Evolutionary conservation across 1,140 invertebrate species (phyloP).

Genomic region (Chionoecetes opilio): DNA sequence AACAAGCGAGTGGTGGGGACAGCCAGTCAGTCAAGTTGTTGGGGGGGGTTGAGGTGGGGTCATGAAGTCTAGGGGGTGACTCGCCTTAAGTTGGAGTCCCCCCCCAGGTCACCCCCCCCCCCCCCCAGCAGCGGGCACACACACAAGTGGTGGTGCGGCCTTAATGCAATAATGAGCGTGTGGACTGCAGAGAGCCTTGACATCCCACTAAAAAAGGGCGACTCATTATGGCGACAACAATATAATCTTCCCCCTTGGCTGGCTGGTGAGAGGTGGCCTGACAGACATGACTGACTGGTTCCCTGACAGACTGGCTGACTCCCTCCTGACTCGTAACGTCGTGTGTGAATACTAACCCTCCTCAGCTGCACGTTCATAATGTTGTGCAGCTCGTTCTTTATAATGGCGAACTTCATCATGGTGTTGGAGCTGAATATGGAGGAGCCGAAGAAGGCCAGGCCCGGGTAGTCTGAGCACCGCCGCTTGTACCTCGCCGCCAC

Average conservation of each 20-base stretch:
- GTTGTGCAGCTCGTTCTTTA: conserved; percentile 98
- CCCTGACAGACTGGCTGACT: too few species aligned
- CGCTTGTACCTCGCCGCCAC: conserved; percentile 92
- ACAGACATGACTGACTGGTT: neutral
- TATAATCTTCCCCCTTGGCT: too few species aligned
- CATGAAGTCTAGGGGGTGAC: neutral
- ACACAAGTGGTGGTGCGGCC: neutral
- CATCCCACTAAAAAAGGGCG: neutral
- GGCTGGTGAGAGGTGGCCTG: too few species aligned
- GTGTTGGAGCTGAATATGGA: conserved; percentile 98
- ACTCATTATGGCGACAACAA: neutral
- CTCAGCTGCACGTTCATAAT: conserved; percentile 98
- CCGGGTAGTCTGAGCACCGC: conserved; percentile 94
- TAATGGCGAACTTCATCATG: conserved; percentile 98
- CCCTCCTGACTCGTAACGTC: too few species aligned
- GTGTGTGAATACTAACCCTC: conserved; percentile 90
- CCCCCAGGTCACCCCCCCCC: too few species aligned
- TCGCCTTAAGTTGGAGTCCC: neutral
- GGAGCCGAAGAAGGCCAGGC: conserved; percentile 94
- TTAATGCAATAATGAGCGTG: neutral
- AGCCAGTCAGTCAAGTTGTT: neutral
- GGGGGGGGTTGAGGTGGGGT: neutral
- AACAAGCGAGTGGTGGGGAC: neutral
- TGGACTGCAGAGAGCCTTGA: neutral
- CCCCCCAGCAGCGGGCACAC: too few species aligned